Conservation (phyloP, 2,888 invertebrate genomes). For the Epiblema foenella region DNA sequence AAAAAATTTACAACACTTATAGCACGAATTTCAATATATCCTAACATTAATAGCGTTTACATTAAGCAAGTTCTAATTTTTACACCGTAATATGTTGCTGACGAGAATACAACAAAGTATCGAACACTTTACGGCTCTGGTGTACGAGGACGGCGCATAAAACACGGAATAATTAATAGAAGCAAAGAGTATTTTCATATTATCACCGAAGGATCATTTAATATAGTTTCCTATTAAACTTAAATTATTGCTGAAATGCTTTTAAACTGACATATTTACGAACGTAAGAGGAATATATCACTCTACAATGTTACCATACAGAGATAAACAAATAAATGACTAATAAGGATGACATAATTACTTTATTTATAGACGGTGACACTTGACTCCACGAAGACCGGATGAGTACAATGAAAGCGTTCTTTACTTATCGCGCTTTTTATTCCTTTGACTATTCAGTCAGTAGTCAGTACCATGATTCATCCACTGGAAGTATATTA, state of each 20-base stretch:
- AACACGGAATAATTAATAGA: conserved; percentile 20
- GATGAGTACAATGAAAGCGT: conserved; percentile 66
- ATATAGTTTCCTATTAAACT: conserved; percentile 35
- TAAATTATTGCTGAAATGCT: conserved; percentile 31
- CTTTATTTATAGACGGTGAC: conserved; percentile 52
- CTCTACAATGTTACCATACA: conserved; percentile 38
- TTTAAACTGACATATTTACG: conserved; percentile 40
- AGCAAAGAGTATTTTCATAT: conserved; percentile 24
- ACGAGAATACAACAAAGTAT: conserved; percentile 20
- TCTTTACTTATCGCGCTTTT: conserved; percentile 46
- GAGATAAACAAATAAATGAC: conserved; percentile 40
- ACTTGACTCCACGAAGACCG: conserved; percentile 59
- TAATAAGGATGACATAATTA: conserved; percentile 53
- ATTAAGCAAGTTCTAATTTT: neutral
- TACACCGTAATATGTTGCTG: neutral
- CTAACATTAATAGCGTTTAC: neutral
- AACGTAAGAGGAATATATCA: conserved; percentile 32
- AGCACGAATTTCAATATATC: no score
- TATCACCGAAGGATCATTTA: conserved; percentile 23
- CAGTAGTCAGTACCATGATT: neutral
- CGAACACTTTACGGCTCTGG: conserved; percentile 21
- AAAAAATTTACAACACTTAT: no score
- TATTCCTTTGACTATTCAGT: conserved; percentile 9
- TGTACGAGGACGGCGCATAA: conserved; percentile 10
- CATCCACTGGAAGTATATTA: neutral